Conservation (phyloP, 2,113 vertebrate genomes). For the Ciconia maguari region DNA sequence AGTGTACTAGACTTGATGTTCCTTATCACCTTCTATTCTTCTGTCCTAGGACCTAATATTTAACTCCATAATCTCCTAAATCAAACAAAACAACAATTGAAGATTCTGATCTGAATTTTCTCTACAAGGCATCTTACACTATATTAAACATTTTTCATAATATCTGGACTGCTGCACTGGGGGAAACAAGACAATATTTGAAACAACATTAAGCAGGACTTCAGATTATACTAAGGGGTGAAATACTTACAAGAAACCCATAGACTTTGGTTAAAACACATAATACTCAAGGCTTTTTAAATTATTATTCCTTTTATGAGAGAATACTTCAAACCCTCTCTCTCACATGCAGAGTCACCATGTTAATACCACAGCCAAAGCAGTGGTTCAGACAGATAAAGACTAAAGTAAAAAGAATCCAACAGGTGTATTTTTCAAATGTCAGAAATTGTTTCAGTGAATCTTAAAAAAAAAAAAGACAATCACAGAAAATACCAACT, state of each 20-base stretch:
- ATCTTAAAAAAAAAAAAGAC: background rate
- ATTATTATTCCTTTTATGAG: conserved; percentile 20
- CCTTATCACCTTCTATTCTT: background rate
- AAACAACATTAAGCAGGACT: conserved; percentile 13
- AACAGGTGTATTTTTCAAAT: background rate
- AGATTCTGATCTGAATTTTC: background rate
- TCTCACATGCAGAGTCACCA: conserved; percentile 38
- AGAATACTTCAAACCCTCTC: conserved; percentile 45
- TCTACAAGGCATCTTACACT: background rate
- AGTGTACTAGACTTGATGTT: background rate
- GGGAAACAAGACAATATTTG: background rate
- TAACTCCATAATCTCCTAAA: background rate
- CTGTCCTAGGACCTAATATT: background rate
- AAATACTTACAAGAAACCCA: conserved; percentile 16
- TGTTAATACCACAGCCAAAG: conserved; percentile 9
- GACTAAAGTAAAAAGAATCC: conserved; percentile 23
- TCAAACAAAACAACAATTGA: background rate
- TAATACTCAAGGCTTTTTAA: conserved; percentile 9
- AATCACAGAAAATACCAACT: conserved; percentile 3
- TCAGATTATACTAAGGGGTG: background rate
- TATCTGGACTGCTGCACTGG: background rate
- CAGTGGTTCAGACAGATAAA: conserved; percentile 9
- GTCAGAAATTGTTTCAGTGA: background rate
- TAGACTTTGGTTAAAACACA: conserved; percentile 13
- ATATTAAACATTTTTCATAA: background rate